Evolutionary conservation across 92 coral and sea anemone genomes (phyloP).

Genomic region (Phenganax stokvisi): DNA sequence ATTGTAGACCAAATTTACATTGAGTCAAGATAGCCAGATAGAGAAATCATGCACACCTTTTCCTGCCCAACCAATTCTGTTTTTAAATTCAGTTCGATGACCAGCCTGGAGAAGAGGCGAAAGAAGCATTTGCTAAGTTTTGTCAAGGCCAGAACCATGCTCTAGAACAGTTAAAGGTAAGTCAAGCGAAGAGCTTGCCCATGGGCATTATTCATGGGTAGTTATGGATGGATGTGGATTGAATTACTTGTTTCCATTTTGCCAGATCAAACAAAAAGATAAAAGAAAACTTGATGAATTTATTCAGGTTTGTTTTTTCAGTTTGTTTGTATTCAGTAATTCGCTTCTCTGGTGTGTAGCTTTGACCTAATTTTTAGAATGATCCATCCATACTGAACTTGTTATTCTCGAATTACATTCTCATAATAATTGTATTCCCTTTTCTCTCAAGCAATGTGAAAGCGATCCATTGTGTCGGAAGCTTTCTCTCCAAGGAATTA

Average conservation of each 20-base stretch:
- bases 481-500: constrained; percentile 81
- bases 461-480: constrained; percentile 80
- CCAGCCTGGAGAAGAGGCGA: constrained; percentile 81
- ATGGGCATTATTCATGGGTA: neutral
- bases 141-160: constrained; percentile 89
- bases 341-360: neutral
- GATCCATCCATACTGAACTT: too few species aligned
- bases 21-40: neutral
- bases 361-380: too few species aligned
- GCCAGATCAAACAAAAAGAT: constrained; percentile 70
- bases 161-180: constrained; percentile 79
- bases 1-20: neutral
- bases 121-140: constrained; percentile 87
- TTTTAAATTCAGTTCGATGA: constrained; percentile 69
- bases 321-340: neutral
- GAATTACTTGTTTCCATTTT: constrained; percentile 16
- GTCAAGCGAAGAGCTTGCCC: too few species aligned
- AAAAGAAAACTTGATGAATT: constrained; percentile 82
- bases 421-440: neutral
- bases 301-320: constrained; percentile 59
- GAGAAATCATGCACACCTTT: neutral
- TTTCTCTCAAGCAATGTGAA: constrained; percentile 68
- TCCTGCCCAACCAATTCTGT: neutral
- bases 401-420: neutral
- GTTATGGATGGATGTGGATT: neutral